phyloP scores from a whole-genome alignment of 2,888 invertebrate genomes.

The Glaucopsyche alexis region DNA sequence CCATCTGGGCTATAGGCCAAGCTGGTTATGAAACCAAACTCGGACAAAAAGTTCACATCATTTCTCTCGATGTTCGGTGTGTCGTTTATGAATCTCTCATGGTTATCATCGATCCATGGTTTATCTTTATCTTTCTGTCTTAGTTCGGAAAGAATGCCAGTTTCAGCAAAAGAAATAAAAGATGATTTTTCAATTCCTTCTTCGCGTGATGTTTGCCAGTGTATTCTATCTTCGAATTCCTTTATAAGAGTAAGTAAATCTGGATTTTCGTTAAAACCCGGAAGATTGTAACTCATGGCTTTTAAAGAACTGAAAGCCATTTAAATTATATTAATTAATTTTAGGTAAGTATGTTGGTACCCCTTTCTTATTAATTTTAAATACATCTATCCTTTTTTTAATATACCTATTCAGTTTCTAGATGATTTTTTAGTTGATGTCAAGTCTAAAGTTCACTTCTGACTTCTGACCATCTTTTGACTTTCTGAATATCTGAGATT shows the following conservation, averaged over 20 bases:
- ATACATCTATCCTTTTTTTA: too few species aligned
- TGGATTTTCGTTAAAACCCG: conserved; percentile 41
- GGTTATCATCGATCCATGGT: conserved; percentile 58
- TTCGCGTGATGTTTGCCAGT: conserved; percentile 46
- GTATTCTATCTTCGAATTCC: conserved; percentile 56
- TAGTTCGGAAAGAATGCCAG: conserved; percentile 3
- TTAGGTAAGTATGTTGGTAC: too few species aligned
- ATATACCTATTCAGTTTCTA: too few species aligned
- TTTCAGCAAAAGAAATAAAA: conserved; percentile 58
- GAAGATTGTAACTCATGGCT: background rate
- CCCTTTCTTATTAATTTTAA: too few species aligned
- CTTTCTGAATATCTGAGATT: too few species aligned
- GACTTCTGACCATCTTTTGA: too few species aligned
- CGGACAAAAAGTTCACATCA: conserved; percentile 50
- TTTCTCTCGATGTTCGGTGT: conserved; percentile 53
- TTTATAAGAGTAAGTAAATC: conserved; percentile 57
- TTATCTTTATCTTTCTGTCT: conserved; percentile 44
- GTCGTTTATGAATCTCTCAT: conserved; percentile 54
- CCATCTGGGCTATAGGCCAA: conserved; percentile 68
- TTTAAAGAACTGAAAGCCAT: background rate
- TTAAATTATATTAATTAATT: background rate
- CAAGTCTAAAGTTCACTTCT: too few species aligned
- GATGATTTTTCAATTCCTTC: conserved; percentile 43
- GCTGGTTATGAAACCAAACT: conserved; percentile 57
- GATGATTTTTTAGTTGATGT: too few species aligned